phyloP scores from a whole-genome alignment of 2,888 invertebrate species.

The Callyntrura sp. region DNA sequence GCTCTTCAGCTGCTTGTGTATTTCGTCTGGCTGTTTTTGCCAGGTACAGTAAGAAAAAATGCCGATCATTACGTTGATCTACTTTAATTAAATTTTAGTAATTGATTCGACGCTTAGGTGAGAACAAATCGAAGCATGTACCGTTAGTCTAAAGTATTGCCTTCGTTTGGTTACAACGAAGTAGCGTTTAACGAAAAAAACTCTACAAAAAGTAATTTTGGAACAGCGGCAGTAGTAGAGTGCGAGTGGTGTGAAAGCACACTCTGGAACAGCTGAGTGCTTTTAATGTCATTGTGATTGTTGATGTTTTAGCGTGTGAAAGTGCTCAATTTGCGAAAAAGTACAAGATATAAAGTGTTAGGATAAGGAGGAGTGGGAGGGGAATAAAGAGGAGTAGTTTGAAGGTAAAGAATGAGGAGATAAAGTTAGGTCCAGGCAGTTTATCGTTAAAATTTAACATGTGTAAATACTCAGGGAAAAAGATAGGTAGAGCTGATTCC shows the following conservation, averaged over 20 bases:
- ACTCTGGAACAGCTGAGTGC: background rate
- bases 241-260: background rate
- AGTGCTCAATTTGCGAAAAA: background rate
- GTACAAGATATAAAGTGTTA: background rate
- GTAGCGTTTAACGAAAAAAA: too few relatives aligned
- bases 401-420: background rate
- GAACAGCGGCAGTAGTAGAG: background rate
- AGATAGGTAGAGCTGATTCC: too few relatives aligned
- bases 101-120: too few relatives aligned
- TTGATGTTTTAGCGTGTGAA: background rate
- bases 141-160: too few relatives aligned
- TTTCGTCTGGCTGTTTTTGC: too few relatives aligned
- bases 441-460: too few relatives aligned
- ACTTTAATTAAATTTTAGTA: background rate
- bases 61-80: background rate
- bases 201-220: too few relatives aligned
- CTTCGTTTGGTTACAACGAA: too few relatives aligned
- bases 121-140: too few relatives aligned
- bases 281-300: background rate
- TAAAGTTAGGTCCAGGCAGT: background rate
- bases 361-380: background rate
- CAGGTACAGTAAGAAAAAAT: background rate
- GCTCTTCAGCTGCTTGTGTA: slow-evolving; percentile 59
- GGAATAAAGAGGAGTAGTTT: slow-evolving; percentile 7
- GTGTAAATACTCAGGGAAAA: too few relatives aligned